A percentile compares a stretch with the other conserved stretches of the same genome.
These are phyloP conservation scores for Macropodus opercularis DNA, from an alignment of 2,797 vertebrate species.

Conservation along the genomic window DNA sequence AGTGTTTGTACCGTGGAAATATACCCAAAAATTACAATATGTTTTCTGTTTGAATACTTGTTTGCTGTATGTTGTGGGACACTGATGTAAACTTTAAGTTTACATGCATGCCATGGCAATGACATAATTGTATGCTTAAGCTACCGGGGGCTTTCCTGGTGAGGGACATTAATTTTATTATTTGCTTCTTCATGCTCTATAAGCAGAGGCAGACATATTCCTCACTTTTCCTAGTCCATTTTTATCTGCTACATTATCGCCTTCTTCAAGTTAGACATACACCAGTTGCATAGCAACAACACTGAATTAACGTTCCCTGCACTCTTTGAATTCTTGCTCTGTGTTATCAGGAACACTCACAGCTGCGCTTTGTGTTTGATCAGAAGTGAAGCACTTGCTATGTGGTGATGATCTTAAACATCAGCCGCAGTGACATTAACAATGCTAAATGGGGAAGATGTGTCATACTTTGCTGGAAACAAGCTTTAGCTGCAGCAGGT, in stretches of 20 bases:
- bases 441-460: constrained; percentile 21
- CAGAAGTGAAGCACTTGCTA: constrained; percentile 52
- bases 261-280: constrained; percentile 54
- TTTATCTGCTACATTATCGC: constrained; percentile 43
- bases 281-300: constrained; percentile 75
- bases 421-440: constrained; percentile 31
- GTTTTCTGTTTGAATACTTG: constrained; percentile 14
- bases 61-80: constrained; percentile 27
- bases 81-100: constrained; percentile 34
- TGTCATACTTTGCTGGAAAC: constrained; percentile 35
- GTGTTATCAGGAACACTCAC: constrained; percentile 49
- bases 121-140: too few species aligned
- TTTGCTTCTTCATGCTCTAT: constrained; percentile 30
- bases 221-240: constrained; percentile 44
- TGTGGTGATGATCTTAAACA: constrained; percentile 42
- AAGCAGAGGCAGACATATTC: constrained; percentile 17
- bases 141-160: constrained; percentile 38
- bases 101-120: constrained; percentile 31
- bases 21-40: not conserved
- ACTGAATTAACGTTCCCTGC: constrained; percentile 48
- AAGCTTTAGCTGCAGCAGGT: constrained; percentile 42
- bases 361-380: constrained; percentile 62
- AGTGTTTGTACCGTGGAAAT: too few species aligned
- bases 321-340: constrained; percentile 47
- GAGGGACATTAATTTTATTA: constrained; percentile 36